Evolutionary conservation across 1,140 invertebrate species (phyloP).

Genomic region (Neodiprion pinetum): DNA sequence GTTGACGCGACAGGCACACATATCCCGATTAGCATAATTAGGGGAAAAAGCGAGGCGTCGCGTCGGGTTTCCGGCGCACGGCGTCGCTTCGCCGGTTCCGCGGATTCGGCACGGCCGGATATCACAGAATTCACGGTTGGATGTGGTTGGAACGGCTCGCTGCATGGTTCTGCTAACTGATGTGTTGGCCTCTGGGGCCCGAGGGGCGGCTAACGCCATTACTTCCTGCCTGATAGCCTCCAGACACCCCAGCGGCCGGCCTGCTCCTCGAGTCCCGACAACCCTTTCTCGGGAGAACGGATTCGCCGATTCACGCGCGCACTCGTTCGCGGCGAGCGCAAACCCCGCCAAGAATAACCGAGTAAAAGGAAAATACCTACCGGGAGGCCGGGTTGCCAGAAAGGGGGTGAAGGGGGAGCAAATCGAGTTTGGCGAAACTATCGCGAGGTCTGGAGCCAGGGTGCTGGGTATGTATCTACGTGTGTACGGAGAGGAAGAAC

Average conservation of each 20-base stretch:
- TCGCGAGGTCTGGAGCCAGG: constrained; percentile 14
- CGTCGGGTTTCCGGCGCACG: constrained; percentile 22
- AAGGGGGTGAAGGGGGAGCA: constrained; percentile 30
- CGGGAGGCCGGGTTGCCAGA: background rate
- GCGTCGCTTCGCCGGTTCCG: background rate
- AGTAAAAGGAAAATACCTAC: background rate
- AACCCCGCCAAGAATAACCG: background rate
- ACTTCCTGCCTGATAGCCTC: constrained; percentile 38
- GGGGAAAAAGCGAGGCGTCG: constrained; percentile 36
- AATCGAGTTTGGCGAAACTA: constrained; percentile 47
- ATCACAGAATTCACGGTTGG: background rate
- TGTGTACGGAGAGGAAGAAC: background rate
- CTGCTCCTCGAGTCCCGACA: background rate
- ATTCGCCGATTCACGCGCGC: background rate
- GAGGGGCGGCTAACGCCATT: constrained; percentile 37
- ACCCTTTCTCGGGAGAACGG: background rate
- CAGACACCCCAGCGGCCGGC: constrained; percentile 30
- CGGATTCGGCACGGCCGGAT: background rate
- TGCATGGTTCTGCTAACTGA: constrained; percentile 36
- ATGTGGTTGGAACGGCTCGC: background rate
- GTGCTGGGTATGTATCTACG: constrained; percentile 10
- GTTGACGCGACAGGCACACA: background rate
- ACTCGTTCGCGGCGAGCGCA: no score
- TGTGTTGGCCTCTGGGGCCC: constrained; percentile 41
- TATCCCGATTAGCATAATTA: constrained; percentile 40